Conservation (phyloP, 2,797 vertebrate genomes). For the Pipistrellus nathusii region DNA sequence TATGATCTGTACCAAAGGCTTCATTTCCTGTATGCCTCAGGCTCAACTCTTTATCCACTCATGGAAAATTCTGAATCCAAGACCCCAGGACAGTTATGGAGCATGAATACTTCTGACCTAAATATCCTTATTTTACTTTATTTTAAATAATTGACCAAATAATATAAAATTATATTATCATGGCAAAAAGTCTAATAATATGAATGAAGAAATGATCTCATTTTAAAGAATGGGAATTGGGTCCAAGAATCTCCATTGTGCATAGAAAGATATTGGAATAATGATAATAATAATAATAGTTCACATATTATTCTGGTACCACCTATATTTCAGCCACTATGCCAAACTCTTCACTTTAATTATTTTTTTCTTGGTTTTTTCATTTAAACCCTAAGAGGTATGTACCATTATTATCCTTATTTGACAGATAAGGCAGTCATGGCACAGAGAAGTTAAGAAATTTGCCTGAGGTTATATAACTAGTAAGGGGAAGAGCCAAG, state of each 20-base stretch:
- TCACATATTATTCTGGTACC: neutral
- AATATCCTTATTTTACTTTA: neutral
- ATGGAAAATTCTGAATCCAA: neutral
- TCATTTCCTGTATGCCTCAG: neutral
- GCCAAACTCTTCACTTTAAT: neutral
- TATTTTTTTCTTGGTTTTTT: neutral
- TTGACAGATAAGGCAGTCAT: neutral
- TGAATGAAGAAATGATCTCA: conserved; percentile 12
- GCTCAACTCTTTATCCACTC: neutral
- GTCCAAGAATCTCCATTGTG: neutral
- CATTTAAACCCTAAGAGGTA: neutral
- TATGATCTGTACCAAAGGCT: neutral
- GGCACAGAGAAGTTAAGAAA: neutral
- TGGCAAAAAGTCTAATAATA: neutral
- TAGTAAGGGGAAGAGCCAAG: neutral
- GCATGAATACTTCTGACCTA: neutral
- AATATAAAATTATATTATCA: neutral
- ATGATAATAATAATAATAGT: neutral
- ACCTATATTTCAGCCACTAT: neutral
- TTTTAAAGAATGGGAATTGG: conserved; percentile 20
- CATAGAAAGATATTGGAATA: neutral
- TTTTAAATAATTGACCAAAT: neutral
- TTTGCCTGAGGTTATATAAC: neutral
- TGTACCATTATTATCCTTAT: neutral
- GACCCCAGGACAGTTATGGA: neutral